Evolutionary conservation across 2,797 vertebrate species (phyloP), one percentile per base, ranked within the genome.

Genomic region (Acanthiza pusilla): DNA sequence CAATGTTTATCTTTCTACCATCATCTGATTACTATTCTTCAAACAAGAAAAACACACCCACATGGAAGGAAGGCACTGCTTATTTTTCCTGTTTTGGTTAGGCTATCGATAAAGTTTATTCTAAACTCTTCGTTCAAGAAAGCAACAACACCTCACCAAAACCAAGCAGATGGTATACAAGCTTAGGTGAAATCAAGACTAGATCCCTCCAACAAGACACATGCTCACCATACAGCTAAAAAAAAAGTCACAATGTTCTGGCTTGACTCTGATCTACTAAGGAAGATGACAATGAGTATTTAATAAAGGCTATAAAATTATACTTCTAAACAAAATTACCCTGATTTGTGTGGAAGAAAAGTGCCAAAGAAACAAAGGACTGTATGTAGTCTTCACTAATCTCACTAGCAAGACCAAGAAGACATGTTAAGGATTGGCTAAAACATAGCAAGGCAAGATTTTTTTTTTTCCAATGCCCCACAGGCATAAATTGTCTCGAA

Each of bases 371-470:
- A 94, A 54, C 16, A 55, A 88, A 86, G 20, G 11, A 63, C 48
- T 62, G 2, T 5, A 40, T 1, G 2, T 19, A 60, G 27, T 38
- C 40, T 42, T 85, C 78, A 67, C 36, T 53, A 42, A 83, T 27
- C 18, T 36, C 22, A 8, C n/a, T 29, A 36, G 10, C 38, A 80
- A 70, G 15, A 40, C 55, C 13, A 26, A 30, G 20, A 76, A 62
- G 0, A 1, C 7, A 60, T 3, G 4, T 38, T 53, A 84, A 80
- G 79, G 30, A 32, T 0, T 80, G 7, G 19, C 57, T 62, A 74
- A 68, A 86, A 77, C 20, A 80, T 0, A 47, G 30, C 0, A 0
- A 75, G 27, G 10, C 13, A 91, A 57, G 16, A 38, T 25, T 21
- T 40, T 65, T 62, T 22, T 51, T 54, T 36, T 36, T 36, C 26